Conservation (phyloP, 2,888 invertebrate species). For the Brachylomia viminalis region DNA sequence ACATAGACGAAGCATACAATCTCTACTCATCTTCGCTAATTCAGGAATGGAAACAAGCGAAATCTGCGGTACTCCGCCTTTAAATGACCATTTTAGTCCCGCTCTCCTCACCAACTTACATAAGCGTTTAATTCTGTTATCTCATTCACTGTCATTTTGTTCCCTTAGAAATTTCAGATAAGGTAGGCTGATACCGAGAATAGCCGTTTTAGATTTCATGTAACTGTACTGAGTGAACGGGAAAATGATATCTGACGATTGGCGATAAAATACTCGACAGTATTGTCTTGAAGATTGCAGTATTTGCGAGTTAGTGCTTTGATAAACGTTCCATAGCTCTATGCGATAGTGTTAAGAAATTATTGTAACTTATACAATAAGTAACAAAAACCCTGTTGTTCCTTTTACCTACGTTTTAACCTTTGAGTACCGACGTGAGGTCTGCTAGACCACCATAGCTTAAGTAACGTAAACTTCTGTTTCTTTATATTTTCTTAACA, state of each 20-base stretch:
- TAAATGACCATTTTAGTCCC: conserved; percentile 18
- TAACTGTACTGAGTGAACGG: conserved; percentile 7
- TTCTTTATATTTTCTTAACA: no score
- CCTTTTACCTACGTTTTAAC: no score
- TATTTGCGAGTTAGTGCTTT: background rate
- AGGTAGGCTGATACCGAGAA: conserved; percentile 6
- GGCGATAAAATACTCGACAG: conserved; percentile 1
- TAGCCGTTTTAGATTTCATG: conserved; percentile 39
- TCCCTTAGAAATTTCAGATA: conserved; percentile 39
- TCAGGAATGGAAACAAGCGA: background rate
- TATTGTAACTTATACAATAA: background rate
- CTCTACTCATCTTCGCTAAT: background rate
- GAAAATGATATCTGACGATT: conserved; percentile 35
- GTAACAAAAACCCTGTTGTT: no score
- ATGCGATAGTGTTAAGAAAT: background rate
- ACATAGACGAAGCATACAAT: background rate
- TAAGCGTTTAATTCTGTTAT: conserved; percentile 42
- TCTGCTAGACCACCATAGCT: no score
- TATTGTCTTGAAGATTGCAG: conserved; percentile 12
- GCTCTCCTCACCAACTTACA: conserved; percentile 17
- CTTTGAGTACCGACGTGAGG: no score
- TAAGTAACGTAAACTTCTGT: no score
- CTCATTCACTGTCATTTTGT: conserved; percentile 25
- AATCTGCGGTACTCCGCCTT: background rate
- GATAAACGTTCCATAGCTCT: background rate